These are phyloP conservation scores for Notolabrus celidotus DNA, from an alignment of 2,797 vertebrate species.

Conservation along the genomic window DNA sequence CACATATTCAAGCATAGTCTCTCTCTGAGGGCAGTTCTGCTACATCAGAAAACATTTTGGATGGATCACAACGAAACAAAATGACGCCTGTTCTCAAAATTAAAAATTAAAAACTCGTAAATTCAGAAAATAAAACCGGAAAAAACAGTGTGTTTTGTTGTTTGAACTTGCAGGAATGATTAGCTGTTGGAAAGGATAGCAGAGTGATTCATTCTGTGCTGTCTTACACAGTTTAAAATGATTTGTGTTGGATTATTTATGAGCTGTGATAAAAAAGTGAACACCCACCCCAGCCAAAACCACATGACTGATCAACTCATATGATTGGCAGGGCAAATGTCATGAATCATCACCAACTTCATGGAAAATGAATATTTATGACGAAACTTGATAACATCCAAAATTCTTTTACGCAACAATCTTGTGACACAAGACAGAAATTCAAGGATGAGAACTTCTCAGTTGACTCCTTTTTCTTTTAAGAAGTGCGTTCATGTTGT, in stretches of 20 bases:
- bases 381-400: background rate
- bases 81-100: background rate
- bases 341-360: slow-evolving; percentile 30
- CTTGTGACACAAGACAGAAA: background rate
- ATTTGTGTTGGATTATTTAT: slow-evolving; percentile 9
- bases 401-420: background rate
- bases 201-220: background rate
- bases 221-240: background rate
- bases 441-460: too few species aligned
- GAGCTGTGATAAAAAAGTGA: background rate
- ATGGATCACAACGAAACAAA: background rate
- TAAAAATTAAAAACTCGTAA: background rate
- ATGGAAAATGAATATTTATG: slow-evolving; percentile 1
- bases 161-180: background rate
- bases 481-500: too few species aligned
- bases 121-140: background rate
- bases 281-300: background rate
- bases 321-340: background rate
- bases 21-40: background rate
- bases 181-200: background rate
- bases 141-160: background rate
- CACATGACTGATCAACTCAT: background rate
- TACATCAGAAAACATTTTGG: slow-evolving; percentile 14
- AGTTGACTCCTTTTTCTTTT: too few species aligned
- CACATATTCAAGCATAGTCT: background rate